phyloP scores from a whole-genome alignment of 1,140 invertebrate species.

The Drosophila lacteicornis region DNA sequence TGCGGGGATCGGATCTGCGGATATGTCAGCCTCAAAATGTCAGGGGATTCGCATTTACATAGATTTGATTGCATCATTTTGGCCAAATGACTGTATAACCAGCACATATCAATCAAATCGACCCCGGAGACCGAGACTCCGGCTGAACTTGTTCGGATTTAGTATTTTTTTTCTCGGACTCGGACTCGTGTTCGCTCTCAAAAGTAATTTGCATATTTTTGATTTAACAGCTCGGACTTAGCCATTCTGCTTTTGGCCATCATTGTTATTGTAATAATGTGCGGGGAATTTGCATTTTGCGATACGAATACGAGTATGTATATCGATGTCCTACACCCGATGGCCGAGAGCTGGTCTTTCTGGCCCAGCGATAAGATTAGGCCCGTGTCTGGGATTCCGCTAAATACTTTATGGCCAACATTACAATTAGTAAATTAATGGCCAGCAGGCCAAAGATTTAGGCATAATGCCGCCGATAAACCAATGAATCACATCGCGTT shows the following conservation, averaged over 20 bases:
- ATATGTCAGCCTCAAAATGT: slow-evolving; percentile 58
- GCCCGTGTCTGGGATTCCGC: slow-evolving; percentile 28
- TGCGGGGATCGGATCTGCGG: slow-evolving; percentile 9
- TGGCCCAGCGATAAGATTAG: slow-evolving; percentile 52
- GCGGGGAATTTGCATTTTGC: slow-evolving; percentile 71
- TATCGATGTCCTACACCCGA: slow-evolving; percentile 52
- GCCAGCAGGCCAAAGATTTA: slow-evolving; percentile 42
- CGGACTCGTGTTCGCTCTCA: slow-evolving; percentile 54
- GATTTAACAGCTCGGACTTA: slow-evolving; percentile 78
- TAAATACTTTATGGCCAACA: slow-evolving; percentile 54
- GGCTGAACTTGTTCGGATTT: slow-evolving; percentile 27
- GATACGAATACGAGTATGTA: slow-evolving; percentile 12
- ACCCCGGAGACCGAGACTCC: slow-evolving; percentile 11
- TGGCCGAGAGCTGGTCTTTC: slow-evolving; percentile 25
- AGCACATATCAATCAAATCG: slow-evolving; percentile 81
- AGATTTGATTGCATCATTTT: slow-evolving; percentile 81
- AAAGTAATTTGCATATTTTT: slow-evolving; percentile 79
- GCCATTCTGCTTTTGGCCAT: slow-evolving; percentile 50
- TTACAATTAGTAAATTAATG: slow-evolving; percentile 68
- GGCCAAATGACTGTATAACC: slow-evolving; percentile 79
- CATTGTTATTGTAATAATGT: slow-evolving; percentile 73
- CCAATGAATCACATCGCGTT: slow-evolving; percentile 60
- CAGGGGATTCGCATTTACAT: slow-evolving; percentile 75
- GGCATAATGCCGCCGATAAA: slow-evolving; percentile 53
- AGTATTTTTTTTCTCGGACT: slow-evolving; percentile 7